phyloP scores from a whole-genome alignment of 2,113 vertebrate species.

The Platycercus adscitus region DNA sequence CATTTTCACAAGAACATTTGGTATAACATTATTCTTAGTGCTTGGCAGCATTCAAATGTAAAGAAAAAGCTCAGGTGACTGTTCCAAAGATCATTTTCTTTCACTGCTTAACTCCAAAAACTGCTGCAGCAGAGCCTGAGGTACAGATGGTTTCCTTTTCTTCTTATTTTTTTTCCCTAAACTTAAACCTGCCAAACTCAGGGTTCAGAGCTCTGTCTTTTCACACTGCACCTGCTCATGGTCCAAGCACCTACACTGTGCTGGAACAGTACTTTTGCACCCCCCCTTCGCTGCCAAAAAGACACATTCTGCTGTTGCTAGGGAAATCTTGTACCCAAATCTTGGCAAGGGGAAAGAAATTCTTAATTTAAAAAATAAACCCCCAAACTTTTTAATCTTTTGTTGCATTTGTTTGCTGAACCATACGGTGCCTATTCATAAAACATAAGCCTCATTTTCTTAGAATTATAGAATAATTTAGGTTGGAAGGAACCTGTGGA shows the following conservation, averaged over 20 bases:
- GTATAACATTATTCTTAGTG: not conserved
- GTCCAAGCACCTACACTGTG: conserved; percentile 32
- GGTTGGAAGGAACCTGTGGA: conserved; percentile 12
- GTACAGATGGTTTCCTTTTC: conserved; percentile 23
- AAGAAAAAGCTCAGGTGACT: conserved; percentile 51
- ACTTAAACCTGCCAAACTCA: conserved; percentile 1
- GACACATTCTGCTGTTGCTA: conserved; percentile 21
- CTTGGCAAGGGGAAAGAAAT: not conserved
- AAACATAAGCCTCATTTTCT: conserved; percentile 41
- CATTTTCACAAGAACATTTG: conserved; percentile 8
- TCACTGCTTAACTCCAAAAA: not conserved
- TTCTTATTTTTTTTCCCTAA: not conserved
- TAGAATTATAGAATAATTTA: conserved; percentile 8
- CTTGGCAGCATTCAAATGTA: conserved; percentile 11
- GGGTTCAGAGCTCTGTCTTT: conserved; percentile 42
- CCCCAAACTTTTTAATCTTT: not conserved
- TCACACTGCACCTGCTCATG: conserved; percentile 27
- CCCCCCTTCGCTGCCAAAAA: conserved; percentile 32
- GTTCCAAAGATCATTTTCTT: conserved; percentile 10
- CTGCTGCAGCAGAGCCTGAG: not conserved
- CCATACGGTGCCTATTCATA: not conserved
- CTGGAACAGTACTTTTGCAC: not conserved
- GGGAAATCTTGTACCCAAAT: conserved; percentile 5
- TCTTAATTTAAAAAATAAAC: not conserved
- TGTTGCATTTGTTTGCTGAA: conserved; percentile 15